Evolutionary conservation across 2,113 vertebrate species (phyloP).

Genomic region (Montifringilla adamsi): DNA sequence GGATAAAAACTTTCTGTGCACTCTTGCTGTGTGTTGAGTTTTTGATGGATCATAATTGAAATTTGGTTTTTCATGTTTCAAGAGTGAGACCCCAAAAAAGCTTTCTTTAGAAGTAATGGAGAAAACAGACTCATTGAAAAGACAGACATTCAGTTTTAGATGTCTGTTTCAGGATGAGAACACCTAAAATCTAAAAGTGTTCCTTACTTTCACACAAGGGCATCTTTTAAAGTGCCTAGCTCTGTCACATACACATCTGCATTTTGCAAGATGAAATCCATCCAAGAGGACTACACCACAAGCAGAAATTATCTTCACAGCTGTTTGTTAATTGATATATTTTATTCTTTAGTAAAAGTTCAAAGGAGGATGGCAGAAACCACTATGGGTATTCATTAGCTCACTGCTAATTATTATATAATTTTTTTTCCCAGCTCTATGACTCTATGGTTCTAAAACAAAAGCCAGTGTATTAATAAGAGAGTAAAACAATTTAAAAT

Average conservation of each 20-base stretch:
- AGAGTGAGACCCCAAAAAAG: background rate
- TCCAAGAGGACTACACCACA: background rate
- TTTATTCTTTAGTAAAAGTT: background rate
- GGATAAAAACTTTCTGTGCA: background rate
- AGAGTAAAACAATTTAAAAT: background rate
- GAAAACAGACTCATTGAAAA: background rate
- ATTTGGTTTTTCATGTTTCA: background rate
- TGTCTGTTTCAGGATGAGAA: background rate
- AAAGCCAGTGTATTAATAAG: background rate
- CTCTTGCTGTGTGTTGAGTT: background rate
- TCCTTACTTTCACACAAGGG: background rate
- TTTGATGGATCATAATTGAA: background rate
- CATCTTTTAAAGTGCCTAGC: background rate
- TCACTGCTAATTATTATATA: background rate
- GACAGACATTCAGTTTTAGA: background rate
- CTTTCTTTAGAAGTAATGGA: background rate
- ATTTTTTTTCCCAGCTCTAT: background rate
- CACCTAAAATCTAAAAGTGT: background rate
- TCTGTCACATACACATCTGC: background rate
- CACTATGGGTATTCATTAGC: background rate
- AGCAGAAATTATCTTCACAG: background rate
- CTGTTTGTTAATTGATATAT: background rate
- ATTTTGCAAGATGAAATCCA: background rate
- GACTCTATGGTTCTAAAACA: background rate
- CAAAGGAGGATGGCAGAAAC: background rate